A percentile compares a stretch with the other conserved stretches of the same genome.
Evolutionary conservation across 2,888 invertebrate species (phyloP).

Genomic region (Criorhina ranunculi): DNA sequence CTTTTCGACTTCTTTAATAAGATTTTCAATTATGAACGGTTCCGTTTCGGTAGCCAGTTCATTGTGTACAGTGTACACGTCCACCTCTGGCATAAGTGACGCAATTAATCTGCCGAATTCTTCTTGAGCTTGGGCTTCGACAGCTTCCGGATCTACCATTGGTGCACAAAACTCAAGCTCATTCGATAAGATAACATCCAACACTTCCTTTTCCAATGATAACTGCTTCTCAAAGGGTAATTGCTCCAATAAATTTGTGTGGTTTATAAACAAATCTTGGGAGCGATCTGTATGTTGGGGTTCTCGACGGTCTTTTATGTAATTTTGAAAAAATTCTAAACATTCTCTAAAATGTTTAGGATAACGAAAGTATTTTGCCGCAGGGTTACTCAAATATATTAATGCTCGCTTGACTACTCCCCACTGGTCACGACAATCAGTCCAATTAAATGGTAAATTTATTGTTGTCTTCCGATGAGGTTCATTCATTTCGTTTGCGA

Average conservation of each 20-base stretch:
- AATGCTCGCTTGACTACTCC: constrained; percentile 49
- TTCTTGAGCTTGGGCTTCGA: constrained; percentile 49
- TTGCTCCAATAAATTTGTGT: constrained; percentile 33
- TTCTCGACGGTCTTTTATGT: constrained; percentile 53
- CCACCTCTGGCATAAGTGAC: constrained; percentile 63
- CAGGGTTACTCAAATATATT: constrained; percentile 61
- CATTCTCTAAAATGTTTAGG: constrained; percentile 62
- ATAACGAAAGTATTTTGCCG: constrained; percentile 62
- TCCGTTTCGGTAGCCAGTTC: constrained; percentile 53
- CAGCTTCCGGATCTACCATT: constrained; percentile 34
- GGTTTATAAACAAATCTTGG: constrained; percentile 41
- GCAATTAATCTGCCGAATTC: constrained; percentile 62
- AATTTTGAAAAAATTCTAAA: constrained; percentile 67
- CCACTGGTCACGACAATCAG: constrained; percentile 58
- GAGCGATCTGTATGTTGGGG: constrained; percentile 40
- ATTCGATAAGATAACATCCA: constrained; percentile 50
- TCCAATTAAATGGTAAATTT: constrained; percentile 60
- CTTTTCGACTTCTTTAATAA: constrained; percentile 27
- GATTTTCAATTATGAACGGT: constrained; percentile 12
- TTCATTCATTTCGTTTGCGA: constrained; percentile 69
- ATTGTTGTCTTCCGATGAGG: constrained; percentile 57
- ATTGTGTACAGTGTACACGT: constrained; percentile 37
- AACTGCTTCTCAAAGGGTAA: constrained; percentile 64
- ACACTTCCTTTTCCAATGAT: constrained; percentile 49
- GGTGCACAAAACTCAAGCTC: constrained; percentile 68